Percentiles rank a stretch among this genome's conserved stretches.
Evolutionary conservation across 2,113 vertebrate species (phyloP).

Genomic region (Sebastes schlegelii): DNA sequence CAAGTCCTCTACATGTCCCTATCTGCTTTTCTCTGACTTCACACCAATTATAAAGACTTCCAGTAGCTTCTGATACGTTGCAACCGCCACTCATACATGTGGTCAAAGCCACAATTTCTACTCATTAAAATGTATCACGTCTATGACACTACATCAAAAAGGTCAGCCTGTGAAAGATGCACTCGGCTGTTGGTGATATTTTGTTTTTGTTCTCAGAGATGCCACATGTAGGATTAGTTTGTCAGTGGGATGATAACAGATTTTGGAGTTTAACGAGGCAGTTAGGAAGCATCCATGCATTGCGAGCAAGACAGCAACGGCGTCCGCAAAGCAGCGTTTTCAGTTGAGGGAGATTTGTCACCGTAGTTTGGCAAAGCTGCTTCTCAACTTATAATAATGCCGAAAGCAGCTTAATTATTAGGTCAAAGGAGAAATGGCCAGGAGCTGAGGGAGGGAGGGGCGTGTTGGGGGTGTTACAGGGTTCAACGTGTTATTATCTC

Average conservation of each 20-base stretch:
- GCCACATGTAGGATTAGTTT: slow-evolving; percentile 20
- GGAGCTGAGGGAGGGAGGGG: neutral
- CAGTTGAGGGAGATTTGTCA: slow-evolving; percentile 60
- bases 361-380: slow-evolving; percentile 59
- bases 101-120: neutral
- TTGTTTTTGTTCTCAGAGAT: neutral
- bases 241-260: slow-evolving; percentile 28
- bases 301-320: slow-evolving; percentile 10
- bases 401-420: slow-evolving; percentile 76
- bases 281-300: neutral
- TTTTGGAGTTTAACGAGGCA: slow-evolving; percentile 20
- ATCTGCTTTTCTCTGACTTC: neutral
- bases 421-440: slow-evolving; percentile 70
- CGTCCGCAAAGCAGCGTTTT: slow-evolving; percentile 15
- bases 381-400: slow-evolving; percentile 63
- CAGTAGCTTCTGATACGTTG: neutral
- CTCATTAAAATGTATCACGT: slow-evolving; percentile 18
- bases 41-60: neutral
- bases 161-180: neutral
- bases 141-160: slow-evolving; percentile 7
- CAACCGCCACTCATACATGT: neutral
- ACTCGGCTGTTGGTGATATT: neutral
- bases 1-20: neutral
- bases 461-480: slow-evolving; percentile 23
- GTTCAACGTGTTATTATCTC: slow-evolving; percentile 45